Evolutionary conservation across 2,888 invertebrate species (phyloP), one percentile per base, ranked within the genome.

Genomic region (Caenorhabditis sp.): DNA sequence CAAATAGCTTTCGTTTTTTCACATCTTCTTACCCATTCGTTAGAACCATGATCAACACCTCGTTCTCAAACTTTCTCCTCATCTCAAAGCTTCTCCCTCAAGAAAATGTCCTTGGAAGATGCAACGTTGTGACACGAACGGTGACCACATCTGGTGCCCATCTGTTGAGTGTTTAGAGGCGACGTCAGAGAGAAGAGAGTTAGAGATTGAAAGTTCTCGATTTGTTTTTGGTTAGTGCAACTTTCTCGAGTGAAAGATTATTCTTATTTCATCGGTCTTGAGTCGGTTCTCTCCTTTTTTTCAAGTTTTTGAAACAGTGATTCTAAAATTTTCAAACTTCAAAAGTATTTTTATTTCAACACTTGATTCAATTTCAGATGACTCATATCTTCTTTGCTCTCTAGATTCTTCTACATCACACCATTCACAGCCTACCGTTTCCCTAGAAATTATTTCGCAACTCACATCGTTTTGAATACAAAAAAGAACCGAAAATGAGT

Each of bases 71-170:
- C 31, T 31, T 31, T 6, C 7, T 7, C 5, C 4, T 38, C 38
- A 10, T 38, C 26, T 54, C 26, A 26, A 54, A 54, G 56, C 56
- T 56, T 56, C 12, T 10, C 31, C 38, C 47, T 7, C 19, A 47
- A 47, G n/a, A n/a, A 54, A 54, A 26, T 35, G 66, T 22, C 66
- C 66, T 51, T 51, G 31, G 35, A 58, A 58, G 28, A 28, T 24
- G 41, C 26, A 16, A 44, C 19, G 61, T n/a, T 61, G 61, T 44
- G 47, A 47, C n/a, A 63, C 24, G n/a, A 61, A 61, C 61, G 41
- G 61, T 61, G 41, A 24, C 26, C 22, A 68, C 68, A 68, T 68
- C 68, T 68, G 68, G 68, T 68, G 54, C 22, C 68, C 68, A 68
- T 68, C 68, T 68, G 68, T 54, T 47, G 47, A 51, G 31, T 35